Conservation (phyloP, 2,113 vertebrate genomes). For the Triplophysa tibetana region DNA sequence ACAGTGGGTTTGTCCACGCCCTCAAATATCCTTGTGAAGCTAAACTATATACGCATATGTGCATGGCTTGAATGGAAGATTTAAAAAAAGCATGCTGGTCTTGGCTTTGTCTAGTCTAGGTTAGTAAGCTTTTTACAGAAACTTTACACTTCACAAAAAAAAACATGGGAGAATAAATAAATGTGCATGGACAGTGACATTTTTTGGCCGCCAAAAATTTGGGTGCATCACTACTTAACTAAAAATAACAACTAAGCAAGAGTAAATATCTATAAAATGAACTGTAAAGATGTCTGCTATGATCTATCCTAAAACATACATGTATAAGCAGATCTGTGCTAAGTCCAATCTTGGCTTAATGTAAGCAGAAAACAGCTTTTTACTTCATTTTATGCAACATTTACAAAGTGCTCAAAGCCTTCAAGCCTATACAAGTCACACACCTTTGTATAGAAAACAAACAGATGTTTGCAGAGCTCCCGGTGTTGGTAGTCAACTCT, state of each 20-base stretch:
- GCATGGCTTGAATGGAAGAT: constrained; percentile 60
- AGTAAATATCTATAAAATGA: background rate
- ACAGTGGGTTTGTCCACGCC: constrained; percentile 15
- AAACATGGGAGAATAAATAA: background rate
- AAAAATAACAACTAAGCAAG: no score
- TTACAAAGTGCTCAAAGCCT: constrained; percentile 14
- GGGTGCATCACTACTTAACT: no score
- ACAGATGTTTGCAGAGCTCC: constrained; percentile 62
- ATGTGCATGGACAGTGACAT: no score
- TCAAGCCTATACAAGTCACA: constrained; percentile 23
- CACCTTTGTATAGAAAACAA: constrained; percentile 44
- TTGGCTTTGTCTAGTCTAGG: constrained; percentile 74
- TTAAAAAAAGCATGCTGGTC: constrained; percentile 72
- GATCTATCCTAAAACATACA: constrained; percentile 13
- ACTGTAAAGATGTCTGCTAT: constrained; percentile 5
- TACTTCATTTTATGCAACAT: background rate
- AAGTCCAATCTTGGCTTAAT: constrained; percentile 55
- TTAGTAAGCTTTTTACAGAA: constrained; percentile 70
- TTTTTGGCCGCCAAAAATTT: background rate
- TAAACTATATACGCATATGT: constrained; percentile 16
- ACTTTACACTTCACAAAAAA: constrained; percentile 61
- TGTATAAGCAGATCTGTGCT: constrained; percentile 11
- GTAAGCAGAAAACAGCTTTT: constrained; percentile 55
- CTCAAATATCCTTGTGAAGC: constrained; percentile 32
- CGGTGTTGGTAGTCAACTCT: constrained; percentile 62